Percentiles rank a stretch among this genome's conserved stretches.
Evolutionary conservation across 92 coral and sea anemone species (phyloP).

Genomic region (Zoanthus sociatus): DNA sequence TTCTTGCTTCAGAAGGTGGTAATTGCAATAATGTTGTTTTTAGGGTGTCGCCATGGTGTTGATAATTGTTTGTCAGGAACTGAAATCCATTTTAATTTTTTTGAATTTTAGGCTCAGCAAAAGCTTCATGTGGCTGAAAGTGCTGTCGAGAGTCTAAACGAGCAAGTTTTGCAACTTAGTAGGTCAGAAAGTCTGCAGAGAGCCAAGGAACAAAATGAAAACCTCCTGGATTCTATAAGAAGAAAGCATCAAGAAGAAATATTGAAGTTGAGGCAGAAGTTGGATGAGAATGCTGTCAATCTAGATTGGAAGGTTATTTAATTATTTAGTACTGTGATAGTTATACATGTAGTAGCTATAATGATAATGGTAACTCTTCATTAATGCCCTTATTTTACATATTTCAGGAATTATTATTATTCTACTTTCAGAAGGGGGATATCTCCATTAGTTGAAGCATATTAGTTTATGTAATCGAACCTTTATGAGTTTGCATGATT

Average conservation of each 20-base stretch:
- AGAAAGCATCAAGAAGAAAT: conserved; percentile 87
- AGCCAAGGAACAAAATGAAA: conserved; percentile 95
- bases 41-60: too few species aligned
- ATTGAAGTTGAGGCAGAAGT: conserved; percentile 83
- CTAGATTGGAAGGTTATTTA: conserved; percentile 82
- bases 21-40: too few species aligned
- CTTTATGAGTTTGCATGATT: too few species aligned
- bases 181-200: conserved; percentile 89
- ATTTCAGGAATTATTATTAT: too few species aligned
- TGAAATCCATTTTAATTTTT: neutral
- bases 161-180: conserved; percentile 86
- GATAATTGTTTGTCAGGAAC: neutral
- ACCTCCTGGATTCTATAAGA: conserved; percentile 78
- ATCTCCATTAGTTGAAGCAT: too few species aligned
- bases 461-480: too few species aligned
- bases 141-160: conserved; percentile 91
- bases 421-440: too few species aligned
- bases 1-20: too few species aligned
- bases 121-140: conserved; percentile 88
- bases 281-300: conserved; percentile 84
- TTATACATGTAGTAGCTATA: too few species aligned
- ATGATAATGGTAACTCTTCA: too few species aligned
- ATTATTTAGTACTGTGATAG: too few species aligned
- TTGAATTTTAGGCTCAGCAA: conserved; percentile 52
- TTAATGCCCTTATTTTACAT: too few species aligned